Conservation (phyloP, 1,140 invertebrate species). For the Cherax quadricarinatus region DNA sequence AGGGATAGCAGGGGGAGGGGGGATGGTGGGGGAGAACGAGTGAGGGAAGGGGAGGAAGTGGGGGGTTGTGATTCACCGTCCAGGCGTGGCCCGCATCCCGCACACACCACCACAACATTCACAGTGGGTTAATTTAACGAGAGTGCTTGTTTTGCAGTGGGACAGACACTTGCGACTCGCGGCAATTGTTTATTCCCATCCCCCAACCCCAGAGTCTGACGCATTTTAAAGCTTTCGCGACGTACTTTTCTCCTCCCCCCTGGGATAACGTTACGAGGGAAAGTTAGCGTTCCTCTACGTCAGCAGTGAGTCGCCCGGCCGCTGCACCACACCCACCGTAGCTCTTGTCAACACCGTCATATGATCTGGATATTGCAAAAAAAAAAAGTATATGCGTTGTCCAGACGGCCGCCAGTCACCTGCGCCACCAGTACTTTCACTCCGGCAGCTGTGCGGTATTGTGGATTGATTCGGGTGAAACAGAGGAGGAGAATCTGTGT, state of each 20-base stretch:
- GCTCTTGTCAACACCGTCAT: conserved; percentile 22
- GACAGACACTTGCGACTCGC: not conserved
- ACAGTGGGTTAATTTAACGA: conserved; percentile 22
- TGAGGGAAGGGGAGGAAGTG: conserved; percentile 20
- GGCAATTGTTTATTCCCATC: not conserved
- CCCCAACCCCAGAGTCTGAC: not conserved
- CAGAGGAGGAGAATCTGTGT: not conserved
- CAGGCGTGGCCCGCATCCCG: conserved; percentile 53
- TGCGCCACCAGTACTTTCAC: not conserved
- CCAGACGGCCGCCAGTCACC: not conserved
- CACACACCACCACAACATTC: conserved; percentile 24
- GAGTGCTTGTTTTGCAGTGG: not conserved
- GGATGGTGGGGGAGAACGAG: not conserved
- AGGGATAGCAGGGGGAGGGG: not conserved
- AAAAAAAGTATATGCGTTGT: not conserved
- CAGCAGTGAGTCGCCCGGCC: not conserved
- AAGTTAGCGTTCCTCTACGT: not conserved
- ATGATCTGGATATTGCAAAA: conserved; percentile 5
- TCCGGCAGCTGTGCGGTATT: not conserved
- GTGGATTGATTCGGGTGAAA: not conserved
- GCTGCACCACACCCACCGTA: conserved; percentile 43
- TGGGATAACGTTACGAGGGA: not conserved
- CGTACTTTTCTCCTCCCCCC: not conserved
- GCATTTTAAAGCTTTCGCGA: not conserved
- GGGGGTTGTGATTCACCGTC: conserved; percentile 49